Conservation (phyloP, 1,140 invertebrate genomes). For the Scaptomyza graminum region DNA sequence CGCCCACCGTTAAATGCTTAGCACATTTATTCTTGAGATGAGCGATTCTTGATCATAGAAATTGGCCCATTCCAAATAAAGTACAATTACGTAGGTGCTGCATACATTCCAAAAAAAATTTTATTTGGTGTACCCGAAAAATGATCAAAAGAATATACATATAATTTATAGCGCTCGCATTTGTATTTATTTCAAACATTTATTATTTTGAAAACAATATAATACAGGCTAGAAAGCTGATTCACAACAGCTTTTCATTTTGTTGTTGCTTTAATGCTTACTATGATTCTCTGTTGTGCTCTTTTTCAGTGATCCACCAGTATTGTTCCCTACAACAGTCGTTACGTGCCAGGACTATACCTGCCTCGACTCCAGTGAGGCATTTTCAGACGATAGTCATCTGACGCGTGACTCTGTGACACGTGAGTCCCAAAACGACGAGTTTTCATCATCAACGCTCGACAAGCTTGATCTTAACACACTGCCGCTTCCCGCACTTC, state of each 20-base stretch:
- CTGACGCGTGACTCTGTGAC: constrained; percentile 78
- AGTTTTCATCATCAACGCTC: constrained; percentile 72
- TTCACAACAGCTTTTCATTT: too few relatives aligned
- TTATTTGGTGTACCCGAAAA: too few relatives aligned
- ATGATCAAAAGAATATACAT: too few relatives aligned
- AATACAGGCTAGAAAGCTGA: too few relatives aligned
- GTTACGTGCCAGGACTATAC: constrained; percentile 62
- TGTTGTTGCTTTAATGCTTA: background rate
- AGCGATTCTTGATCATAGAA: constrained; percentile 6
- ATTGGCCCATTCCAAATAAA: constrained; percentile 1
- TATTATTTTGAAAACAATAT: too few relatives aligned
- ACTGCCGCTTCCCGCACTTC: constrained; percentile 76
- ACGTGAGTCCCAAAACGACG: constrained; percentile 79
- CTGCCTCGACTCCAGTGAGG: constrained; percentile 79
- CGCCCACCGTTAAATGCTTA: constrained; percentile 5
- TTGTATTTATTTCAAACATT: too few relatives aligned
- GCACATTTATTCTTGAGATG: background rate
- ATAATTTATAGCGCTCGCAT: too few relatives aligned
- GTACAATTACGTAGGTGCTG: constrained; percentile 20
- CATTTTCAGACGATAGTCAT: constrained; percentile 79
- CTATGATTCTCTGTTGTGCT: background rate
- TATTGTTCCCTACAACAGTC: constrained; percentile 4
- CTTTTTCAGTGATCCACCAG: constrained; percentile 24
- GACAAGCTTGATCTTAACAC: constrained; percentile 81
- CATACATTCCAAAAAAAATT: background rate